Percentiles rank a stretch among this genome's conserved stretches.
Conservation (phyloP, 2,113 vertebrate genomes). For the Phoxinus phoxinus region DNA sequence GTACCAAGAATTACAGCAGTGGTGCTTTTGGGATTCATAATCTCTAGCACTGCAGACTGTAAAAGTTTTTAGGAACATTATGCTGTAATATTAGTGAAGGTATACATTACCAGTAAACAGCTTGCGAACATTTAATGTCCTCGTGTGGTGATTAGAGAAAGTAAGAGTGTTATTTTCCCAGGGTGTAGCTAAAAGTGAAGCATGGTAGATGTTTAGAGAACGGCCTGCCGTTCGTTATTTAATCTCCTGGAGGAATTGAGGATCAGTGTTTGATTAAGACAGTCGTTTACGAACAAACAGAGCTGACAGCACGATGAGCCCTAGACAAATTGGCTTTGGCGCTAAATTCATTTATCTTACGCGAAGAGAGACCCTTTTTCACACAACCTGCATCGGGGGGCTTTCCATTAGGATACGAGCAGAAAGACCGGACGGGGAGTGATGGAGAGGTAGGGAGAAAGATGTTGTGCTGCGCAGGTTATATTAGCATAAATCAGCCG, state of each 20-base stretch:
- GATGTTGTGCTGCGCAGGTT: slow-evolving; percentile 42
- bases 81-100: not conserved
- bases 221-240: slow-evolving; percentile 24
- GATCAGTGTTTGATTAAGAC: slow-evolving; percentile 59
- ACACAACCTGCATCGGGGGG: slow-evolving; percentile 33
- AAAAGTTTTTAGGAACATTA: slow-evolving; percentile 1
- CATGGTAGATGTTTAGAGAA: slow-evolving; percentile 30
- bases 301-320: slow-evolving; percentile 50
- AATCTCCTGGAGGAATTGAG: slow-evolving; percentile 32
- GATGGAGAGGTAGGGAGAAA: slow-evolving; percentile 30
- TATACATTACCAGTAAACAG: slow-evolving; percentile 21
- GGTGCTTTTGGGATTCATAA: slow-evolving; percentile 1
- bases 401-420: slow-evolving; percentile 54
- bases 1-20: slow-evolving; percentile 14
- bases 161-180: slow-evolving; percentile 10
- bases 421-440: slow-evolving; percentile 14
- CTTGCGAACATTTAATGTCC: slow-evolving; percentile 20
- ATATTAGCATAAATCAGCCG: slow-evolving; percentile 66
- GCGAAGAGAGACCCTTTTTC: slow-evolving; percentile 46
- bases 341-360: slow-evolving; percentile 62
- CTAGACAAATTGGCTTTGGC: slow-evolving; percentile 63
- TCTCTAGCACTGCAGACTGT: not conserved
- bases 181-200: slow-evolving; percentile 11
- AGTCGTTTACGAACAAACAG: slow-evolving; percentile 56
- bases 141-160: not conserved